These are phyloP conservation scores for Gonatopus flavifemur DNA, from an alignment of 1,140 invertebrate species.

Conservation along the genomic window DNA sequence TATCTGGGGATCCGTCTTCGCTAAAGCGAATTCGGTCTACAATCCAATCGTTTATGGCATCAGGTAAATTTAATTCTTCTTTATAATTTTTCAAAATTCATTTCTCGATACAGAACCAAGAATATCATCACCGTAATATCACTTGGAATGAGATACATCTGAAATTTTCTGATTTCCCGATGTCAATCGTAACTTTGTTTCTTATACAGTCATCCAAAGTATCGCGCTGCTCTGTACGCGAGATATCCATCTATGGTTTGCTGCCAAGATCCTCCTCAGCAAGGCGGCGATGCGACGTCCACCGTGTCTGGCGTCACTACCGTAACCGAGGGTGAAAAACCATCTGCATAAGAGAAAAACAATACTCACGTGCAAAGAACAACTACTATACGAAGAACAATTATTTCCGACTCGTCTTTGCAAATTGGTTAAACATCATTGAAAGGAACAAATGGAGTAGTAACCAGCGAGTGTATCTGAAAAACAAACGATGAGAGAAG, in stretches of 20 bases:
- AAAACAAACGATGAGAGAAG: too few relatives aligned
- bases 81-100: slow-evolving; percentile 5
- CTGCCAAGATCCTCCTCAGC: slow-evolving; percentile 27
- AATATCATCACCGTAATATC: neutral
- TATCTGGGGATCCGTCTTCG: slow-evolving; percentile 79
- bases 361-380: too few relatives aligned
- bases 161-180: too few relatives aligned
- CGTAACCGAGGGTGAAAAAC: slow-evolving; percentile 57
- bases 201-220: slow-evolving; percentile 71
- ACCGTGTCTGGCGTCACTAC: slow-evolving; percentile 48
- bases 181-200: neutral
- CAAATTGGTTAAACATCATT: too few relatives aligned
- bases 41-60: slow-evolving; percentile 84
- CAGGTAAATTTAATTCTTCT: slow-evolving; percentile 56
- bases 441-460: too few relatives aligned
- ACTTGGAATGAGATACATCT: neutral
- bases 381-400: too few relatives aligned
- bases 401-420: too few relatives aligned
- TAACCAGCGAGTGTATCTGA: too few relatives aligned
- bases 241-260: slow-evolving; percentile 72
- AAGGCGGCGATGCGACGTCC: slow-evolving; percentile 36
- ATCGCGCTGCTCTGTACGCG: slow-evolving; percentile 69
- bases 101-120: slow-evolving; percentile 8
- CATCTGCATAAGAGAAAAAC: slow-evolving; percentile 55
- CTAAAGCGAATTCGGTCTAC: slow-evolving; percentile 77